Conservation (phyloP, 1,140 invertebrate species). For the Galleria mellonella region DNA sequence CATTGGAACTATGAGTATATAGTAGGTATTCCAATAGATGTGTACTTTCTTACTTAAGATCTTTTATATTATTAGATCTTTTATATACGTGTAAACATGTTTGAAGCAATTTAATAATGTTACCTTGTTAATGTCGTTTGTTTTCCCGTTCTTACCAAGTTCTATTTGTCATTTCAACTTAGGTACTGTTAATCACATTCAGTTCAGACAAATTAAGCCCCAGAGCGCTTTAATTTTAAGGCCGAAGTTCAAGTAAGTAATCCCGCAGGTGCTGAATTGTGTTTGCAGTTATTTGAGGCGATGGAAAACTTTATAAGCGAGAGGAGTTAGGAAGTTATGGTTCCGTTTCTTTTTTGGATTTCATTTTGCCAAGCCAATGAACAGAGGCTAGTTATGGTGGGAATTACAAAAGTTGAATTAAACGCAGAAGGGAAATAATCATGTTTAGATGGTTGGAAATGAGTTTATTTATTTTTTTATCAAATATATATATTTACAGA, state of each 20-base stretch:
- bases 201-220: constrained; percentile 25
- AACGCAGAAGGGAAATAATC: constrained; percentile 2
- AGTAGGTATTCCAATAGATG: too few species aligned
- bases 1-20: too few species aligned
- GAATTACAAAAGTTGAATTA: constrained; percentile 8
- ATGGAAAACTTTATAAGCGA: constrained; percentile 22
- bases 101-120: not conserved
- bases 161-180: constrained; percentile 23
- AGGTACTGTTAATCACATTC: constrained; percentile 23
- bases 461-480: not conserved
- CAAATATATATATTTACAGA: too few species aligned
- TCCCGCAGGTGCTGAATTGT: constrained; percentile 29
- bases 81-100: not conserved
- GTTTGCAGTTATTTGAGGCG: constrained; percentile 21
- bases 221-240: constrained; percentile 24
- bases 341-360: constrained; percentile 9
- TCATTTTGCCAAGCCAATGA: constrained; percentile 13
- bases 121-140: constrained; percentile 13
- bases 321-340: constrained; percentile 16
- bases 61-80: too few species aligned
- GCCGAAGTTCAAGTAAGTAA: constrained; percentile 19
- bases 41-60: too few species aligned
- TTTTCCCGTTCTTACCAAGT: constrained; percentile 7
- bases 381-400: constrained; percentile 4
- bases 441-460: not conserved